Evolutionary conservation across 2,797 vertebrate species (phyloP).

Genomic region (Paramormyrops hopkinsi): DNA sequence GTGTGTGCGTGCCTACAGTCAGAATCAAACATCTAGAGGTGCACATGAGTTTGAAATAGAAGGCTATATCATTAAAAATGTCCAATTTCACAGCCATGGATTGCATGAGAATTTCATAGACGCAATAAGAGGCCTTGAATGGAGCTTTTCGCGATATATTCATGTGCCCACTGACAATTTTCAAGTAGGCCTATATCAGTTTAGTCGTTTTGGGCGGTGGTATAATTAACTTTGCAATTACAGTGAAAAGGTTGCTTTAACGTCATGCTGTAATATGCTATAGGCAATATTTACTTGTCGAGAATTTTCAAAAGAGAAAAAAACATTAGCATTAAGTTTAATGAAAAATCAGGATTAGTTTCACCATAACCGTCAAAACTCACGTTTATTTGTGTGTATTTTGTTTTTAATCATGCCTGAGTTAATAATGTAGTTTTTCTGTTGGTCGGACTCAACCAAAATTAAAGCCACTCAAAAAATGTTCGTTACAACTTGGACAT

Average conservation of each 20-base stretch:
- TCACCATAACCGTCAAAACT: not conserved
- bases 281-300: not conserved
- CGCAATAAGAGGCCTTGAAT: not conserved
- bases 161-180: not conserved
- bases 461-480: not conserved
- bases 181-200: not conserved
- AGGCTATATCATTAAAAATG: not conserved
- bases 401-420: not conserved
- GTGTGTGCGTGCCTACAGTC: not conserved
- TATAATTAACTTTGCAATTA: not conserved
- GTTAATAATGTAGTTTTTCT: not conserved
- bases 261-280: not conserved
- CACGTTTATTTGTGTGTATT: not conserved
- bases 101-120: not conserved
- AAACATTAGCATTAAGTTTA: not conserved
- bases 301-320: not conserved
- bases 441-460: not conserved
- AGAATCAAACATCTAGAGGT: not conserved
- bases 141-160: not conserved
- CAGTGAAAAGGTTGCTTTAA: not conserved
- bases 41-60: not conserved
- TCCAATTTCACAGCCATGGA: not conserved
- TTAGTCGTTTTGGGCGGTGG: not conserved
- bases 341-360: not conserved
- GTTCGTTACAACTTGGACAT: constrained; percentile 29